Percentiles rank a stretch among this genome's conserved stretches.
Conservation (phyloP, 2,113 vertebrate genomes). For the Myocastor coypus region DNA sequence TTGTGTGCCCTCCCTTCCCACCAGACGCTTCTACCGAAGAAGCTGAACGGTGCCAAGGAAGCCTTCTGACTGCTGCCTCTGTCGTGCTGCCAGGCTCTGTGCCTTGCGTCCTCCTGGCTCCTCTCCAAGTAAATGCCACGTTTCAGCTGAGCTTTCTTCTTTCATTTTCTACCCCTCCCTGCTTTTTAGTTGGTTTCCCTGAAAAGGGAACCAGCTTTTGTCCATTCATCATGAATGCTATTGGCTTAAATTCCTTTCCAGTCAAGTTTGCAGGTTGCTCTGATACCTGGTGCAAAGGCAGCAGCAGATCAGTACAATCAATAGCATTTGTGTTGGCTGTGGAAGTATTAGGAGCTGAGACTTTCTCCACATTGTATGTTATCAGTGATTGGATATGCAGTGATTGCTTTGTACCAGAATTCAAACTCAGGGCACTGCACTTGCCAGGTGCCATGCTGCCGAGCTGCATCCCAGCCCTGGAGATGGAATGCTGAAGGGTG, state of each 20-base stretch:
- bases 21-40: slow-evolving; percentile 73
- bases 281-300: neutral
- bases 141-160: slow-evolving; percentile 66
- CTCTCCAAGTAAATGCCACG: slow-evolving; percentile 75
- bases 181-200: neutral
- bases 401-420: no score
- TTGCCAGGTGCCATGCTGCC: no score
- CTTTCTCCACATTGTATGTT: neutral
- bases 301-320: accelerated
- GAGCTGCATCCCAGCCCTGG: neutral
- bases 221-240: neutral
- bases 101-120: slow-evolving; percentile 58
- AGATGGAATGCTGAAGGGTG: neutral
- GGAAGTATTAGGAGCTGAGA: neutral
- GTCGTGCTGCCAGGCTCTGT: slow-evolving; percentile 49
- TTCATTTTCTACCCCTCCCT: neutral
- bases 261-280: neutral
- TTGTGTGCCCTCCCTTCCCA: slow-evolving; percentile 71
- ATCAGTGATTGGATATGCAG: neutral
- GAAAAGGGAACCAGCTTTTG: neutral
- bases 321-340: neutral
- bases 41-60: slow-evolving; percentile 58
- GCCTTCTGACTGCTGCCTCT: slow-evolving; percentile 68
- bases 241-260: neutral
- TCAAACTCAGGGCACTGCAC: no score